Conservation (phyloP, 1,140 invertebrate genomes). For the Brachionus rotundiformis region DNA sequence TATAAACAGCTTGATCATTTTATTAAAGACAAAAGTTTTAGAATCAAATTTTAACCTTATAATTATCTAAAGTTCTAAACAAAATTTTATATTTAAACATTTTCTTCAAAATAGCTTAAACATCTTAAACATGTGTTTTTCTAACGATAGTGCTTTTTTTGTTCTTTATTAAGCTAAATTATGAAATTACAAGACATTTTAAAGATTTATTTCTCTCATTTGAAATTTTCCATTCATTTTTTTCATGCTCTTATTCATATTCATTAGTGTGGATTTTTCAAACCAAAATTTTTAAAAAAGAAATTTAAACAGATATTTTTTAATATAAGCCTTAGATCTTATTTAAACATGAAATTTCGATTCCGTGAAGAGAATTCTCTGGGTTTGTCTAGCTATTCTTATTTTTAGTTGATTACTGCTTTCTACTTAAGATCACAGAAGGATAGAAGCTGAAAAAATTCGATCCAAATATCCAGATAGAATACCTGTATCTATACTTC, state of each 20-base stretch:
- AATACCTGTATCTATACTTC: slow-evolving; percentile 59
- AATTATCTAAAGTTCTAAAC: too few species aligned
- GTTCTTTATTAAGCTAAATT: not conserved
- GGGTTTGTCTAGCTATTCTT: too few species aligned
- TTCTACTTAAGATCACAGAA: slow-evolving; percentile 61
- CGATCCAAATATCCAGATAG: slow-evolving; percentile 65
- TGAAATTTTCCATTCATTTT: not conserved
- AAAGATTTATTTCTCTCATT: not conserved
- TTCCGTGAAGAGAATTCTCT: slow-evolving; percentile 45
- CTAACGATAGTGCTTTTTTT: not conserved
- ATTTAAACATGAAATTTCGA: slow-evolving; percentile 34
- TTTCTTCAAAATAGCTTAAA: too few species aligned
- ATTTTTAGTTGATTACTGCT: too few species aligned
- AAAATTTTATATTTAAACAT: too few species aligned
- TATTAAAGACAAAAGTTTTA: too few species aligned
- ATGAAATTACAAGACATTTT: not conserved
- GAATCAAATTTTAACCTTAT: too few species aligned
- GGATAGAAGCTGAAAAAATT: slow-evolving; percentile 64
- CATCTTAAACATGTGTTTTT: too few species aligned
- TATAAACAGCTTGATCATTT: too few species aligned
- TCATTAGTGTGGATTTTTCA: not conserved
- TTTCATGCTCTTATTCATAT: not conserved
- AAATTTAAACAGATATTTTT: not conserved
- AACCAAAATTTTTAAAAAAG: not conserved
- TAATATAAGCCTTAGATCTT: slow-evolving; percentile 23